A percentile compares a stretch with the other conserved stretches of the same genome.
Conservation (phyloP, 2,888 invertebrate genomes). For the Xanthostigma xanthostigma region DNA sequence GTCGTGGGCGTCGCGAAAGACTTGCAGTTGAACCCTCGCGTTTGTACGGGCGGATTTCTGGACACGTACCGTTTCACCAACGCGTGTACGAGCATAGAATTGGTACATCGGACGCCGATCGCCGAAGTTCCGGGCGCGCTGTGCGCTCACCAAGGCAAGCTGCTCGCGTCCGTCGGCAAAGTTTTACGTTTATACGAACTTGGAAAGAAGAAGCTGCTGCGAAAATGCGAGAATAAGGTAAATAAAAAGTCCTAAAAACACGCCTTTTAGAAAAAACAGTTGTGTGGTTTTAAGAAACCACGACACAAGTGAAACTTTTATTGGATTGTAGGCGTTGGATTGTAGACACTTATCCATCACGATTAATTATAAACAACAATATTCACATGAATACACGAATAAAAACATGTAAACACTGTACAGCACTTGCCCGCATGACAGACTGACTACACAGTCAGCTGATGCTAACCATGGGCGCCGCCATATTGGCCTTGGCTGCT, state of each 20-base stretch:
- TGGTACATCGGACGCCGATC: constrained; percentile 84
- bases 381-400: no score
- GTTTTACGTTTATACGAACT: constrained; percentile 89
- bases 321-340: no score
- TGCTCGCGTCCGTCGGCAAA: constrained; percentile 84
- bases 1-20: constrained; percentile 89
- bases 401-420: no score
- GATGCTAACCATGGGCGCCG: no score
- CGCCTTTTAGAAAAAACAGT: neutral
- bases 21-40: constrained; percentile 73
- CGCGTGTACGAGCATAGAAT: constrained; percentile 72
- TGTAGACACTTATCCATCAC: no score
- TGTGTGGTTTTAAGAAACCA: no score
- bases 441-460: no score
- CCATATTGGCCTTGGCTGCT: no score
- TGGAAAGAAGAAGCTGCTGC: constrained; percentile 87
- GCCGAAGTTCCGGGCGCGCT: constrained; percentile 86
- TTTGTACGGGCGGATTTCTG: constrained; percentile 67
- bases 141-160: constrained; percentile 79
- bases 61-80: constrained; percentile 71
- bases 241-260: constrained; percentile 6
- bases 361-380: no score
- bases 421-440: no score
- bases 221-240: constrained; percentile 94
- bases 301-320: no score